Percentiles rank a stretch among this genome's conserved stretches.
phyloP scores from a whole-genome alignment of 2,797 vertebrate species.

The Scolopax bukidnonensis region DNA sequence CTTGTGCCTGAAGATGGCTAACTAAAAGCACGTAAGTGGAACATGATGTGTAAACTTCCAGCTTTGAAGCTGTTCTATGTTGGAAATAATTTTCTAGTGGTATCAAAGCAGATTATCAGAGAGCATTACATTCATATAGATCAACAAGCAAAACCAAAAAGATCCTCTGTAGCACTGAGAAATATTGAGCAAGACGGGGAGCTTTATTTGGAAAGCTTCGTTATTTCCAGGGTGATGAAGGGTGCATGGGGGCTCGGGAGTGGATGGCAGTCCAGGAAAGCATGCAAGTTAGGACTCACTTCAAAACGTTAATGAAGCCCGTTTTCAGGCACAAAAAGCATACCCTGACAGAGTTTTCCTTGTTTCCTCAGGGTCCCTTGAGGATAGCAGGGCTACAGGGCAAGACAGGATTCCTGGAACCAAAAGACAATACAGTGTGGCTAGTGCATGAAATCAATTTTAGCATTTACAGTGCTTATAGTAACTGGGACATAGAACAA shows the following conservation, averaged over 20 bases:
- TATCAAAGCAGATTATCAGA: background rate
- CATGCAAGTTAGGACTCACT: slow-evolving; percentile 54
- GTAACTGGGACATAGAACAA: background rate
- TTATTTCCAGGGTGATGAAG: slow-evolving; percentile 60
- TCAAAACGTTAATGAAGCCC: background rate
- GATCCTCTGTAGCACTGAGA: background rate
- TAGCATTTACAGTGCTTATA: background rate
- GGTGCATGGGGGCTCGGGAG: slow-evolving; percentile 70
- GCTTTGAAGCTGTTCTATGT: background rate
- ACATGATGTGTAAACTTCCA: background rate
- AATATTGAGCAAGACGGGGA: background rate
- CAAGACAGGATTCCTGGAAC: slow-evolving; percentile 66
- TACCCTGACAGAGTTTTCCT: background rate
- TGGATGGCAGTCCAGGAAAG: slow-evolving; percentile 77
- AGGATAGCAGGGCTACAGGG: slow-evolving; percentile 72
- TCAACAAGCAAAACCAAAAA: background rate
- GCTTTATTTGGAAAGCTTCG: background rate
- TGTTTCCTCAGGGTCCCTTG: slow-evolving; percentile 54
- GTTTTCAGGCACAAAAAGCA: background rate
- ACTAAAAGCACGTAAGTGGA: background rate
- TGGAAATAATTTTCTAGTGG: background rate
- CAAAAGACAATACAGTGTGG: background rate
- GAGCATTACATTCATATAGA: background rate
- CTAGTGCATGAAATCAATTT: accelerated
- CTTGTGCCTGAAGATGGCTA: background rate